Evolutionary conservation across 2,888 invertebrate species (phyloP), one percentile per base, ranked within the genome.

Genomic region (Xylota segnis): DNA sequence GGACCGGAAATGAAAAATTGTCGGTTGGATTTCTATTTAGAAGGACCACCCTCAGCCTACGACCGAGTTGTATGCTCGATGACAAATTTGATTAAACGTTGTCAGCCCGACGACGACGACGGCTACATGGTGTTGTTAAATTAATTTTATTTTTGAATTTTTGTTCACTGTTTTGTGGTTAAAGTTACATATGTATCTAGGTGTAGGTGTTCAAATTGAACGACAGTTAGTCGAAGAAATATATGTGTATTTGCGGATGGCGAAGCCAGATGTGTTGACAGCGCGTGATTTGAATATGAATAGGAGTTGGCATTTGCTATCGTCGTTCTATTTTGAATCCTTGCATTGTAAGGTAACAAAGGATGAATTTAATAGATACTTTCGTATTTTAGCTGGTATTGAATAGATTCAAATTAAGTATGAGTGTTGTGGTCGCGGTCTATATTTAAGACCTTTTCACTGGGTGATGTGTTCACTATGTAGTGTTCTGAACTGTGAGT

Each of bases 51-150:
- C 50, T 12, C n/a, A 9, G 29, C 16, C 5, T 52, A 71, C 5
- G 5, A 12, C 23, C 4, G 54, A 23, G 14, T 37, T 47, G 37
- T 34, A 7, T 9, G 32, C 43, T 70, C 43, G 50, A 72, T 52
- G 68, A 23, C 34, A 58, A 70, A 83, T 83, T 83, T 58, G 59
- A 83, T 63, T 78, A 68, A 68, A 72, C 59, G 45, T 32, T 61
- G 72, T 66, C 71, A 71, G 56, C 43, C 32, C 34, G 47, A 72
- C 34, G 43, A 56, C 40, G 54, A 9, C 18, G 40, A 47, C 0
- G 5, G 18, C 18, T 34, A n/a, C 18, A 9, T 12, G 9, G 40
- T 10, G 61, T 10, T 63, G 68, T 68, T 50, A 63, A 75, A 75
- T 79, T 66, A 76, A 76, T 47, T 75, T 59, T 10, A 40, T 43